Base-by-base conservation (phyloP, 2,888 invertebrate genomes). In the Griposia aprilina region DNA sequence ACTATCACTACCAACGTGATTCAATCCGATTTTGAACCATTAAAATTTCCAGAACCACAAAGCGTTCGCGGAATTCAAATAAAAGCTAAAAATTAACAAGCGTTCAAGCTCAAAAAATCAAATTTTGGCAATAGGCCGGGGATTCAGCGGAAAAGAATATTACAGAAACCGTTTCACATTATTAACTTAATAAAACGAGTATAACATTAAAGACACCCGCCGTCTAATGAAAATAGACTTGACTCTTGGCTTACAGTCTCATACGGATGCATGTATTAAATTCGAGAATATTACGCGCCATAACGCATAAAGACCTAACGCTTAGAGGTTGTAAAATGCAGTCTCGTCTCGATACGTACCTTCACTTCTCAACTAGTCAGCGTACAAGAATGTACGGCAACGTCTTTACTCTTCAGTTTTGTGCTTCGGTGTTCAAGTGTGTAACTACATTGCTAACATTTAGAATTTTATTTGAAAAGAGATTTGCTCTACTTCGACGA, bases 1-100 rank as follows among this genome's bases (percentile, higher is more conserved):
- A 41, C 26, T 48, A 74, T 59, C 26, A 66, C 23, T 55, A 17
- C 45, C 15, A 50, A 74, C 74, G 52, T 80, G 81, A 17, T 74
- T 60, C 55, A 60, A 74, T 81, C 66, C n/a, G 26, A 67, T 80
- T 67, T 60, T 41, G 15, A 59, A 48, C 13, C 65, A 48, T 41
- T 15, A 67, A 73, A 55, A 74, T 52, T 0, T 65, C 17, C 5
- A 11, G 1, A 57, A 65, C 10, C 41, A 23, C 36, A 2, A 66
- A 26, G 5, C 67, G 7, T 26, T 59, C 13, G 8, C 17, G n/a
- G 15, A 72, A 72, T 50, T 6, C 23, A 60, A 59, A 65, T 73
- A 57, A 60, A 73, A 65, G 1, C 13, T 48, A 48, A 36, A 23
- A 26, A 36, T 23, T 57, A 20, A 80, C 7, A 62, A 68, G 26